Percentiles rank a stretch among this genome's conserved stretches.
These are phyloP conservation scores for Nasonia longicornis DNA, from an alignment of 1,140 invertebrate genomes.

Conservation along the genomic window DNA sequence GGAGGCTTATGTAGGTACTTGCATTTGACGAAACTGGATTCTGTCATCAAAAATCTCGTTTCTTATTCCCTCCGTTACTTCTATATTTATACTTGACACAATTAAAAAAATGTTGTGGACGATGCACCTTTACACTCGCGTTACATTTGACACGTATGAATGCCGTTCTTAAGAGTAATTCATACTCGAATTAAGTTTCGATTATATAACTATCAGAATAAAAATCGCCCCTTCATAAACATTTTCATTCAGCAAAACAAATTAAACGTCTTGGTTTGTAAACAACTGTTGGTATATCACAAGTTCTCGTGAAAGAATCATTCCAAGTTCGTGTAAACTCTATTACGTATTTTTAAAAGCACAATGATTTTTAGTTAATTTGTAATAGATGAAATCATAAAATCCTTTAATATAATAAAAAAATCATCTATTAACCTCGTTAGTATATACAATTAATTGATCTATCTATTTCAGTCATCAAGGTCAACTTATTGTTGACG, in stretches of 20 bases:
- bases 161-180: neutral
- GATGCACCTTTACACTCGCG: neutral
- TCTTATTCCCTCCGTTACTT: neutral
- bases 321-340: neutral
- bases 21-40: constrained; percentile 8
- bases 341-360: neutral
- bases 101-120: neutral
- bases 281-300: neutral
- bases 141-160: constrained; percentile 18
- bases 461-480: constrained; percentile 22
- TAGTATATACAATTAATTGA: constrained; percentile 25
- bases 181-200: neutral
- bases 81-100: neutral
- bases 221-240: constrained; percentile 16
- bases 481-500: constrained; percentile 31
- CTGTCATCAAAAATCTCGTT: neutral
- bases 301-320: neutral
- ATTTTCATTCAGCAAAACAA: neutral
- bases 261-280: neutral
- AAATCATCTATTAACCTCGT: constrained; percentile 4
- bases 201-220: neutral
- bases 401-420: constrained; percentile 8
- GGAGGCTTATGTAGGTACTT: neutral
- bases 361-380: neutral
- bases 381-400: neutral